Evolutionary conservation across 2,113 vertebrate species (phyloP).

Genomic region (Vulpes ferrilata): DNA sequence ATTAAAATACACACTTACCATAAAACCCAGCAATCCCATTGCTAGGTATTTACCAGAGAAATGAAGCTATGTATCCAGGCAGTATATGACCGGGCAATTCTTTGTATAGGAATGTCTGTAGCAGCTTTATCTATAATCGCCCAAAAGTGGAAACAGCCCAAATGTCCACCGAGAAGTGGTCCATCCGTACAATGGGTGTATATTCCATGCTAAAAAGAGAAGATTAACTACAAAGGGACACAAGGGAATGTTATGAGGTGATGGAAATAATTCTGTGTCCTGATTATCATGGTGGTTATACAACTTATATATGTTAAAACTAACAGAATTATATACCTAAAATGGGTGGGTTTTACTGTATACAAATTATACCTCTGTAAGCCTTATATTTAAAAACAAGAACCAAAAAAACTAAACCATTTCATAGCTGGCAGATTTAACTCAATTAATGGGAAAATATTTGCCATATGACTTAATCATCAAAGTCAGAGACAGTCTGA

Average conservation of each 20-base stretch:
- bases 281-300: background rate
- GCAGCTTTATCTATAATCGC: background rate
- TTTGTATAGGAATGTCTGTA: background rate
- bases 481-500: background rate
- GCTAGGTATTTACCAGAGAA: background rate
- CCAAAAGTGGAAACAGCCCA: background rate
- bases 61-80: background rate
- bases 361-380: background rate
- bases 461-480: slow-evolving; percentile 26
- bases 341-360: background rate
- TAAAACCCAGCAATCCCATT: slow-evolving; percentile 21
- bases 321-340: background rate
- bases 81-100: slow-evolving; percentile 11
- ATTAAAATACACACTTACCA: background rate
- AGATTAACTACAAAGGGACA: background rate
- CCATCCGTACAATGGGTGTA: background rate
- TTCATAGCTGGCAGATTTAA: background rate
- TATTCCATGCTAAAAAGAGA: background rate
- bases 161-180: background rate
- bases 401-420: background rate
- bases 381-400: background rate
- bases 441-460: slow-evolving; percentile 48
- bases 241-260: background rate
- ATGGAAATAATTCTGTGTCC: background rate
- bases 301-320: slow-evolving; percentile 12